Evolutionary conservation across 2,888 invertebrate species (phyloP), one percentile per base, ranked within the genome.

Genomic region (Empis stercorea): DNA sequence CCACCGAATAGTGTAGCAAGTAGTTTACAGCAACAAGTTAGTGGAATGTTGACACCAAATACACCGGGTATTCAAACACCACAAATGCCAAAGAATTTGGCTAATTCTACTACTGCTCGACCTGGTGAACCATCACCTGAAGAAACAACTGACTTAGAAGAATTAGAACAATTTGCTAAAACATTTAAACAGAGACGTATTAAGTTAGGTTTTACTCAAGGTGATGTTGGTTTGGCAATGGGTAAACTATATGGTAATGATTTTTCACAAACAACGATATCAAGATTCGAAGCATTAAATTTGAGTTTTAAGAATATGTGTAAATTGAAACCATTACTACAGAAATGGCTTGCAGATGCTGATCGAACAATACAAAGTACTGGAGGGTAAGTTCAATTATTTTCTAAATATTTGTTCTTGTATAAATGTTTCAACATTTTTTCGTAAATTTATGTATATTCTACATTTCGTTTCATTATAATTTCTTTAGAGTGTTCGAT

Each of bases 251-350:
- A 96, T 68, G 95, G 95, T 53, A 96, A 95, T 71, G 97, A 97
- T 71, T 99, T 99, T 73, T 96, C 95, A 47, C 97, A 99, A 73
- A 99, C 97, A 50, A 99, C 97, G 54, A 97, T 97, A 65, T 94
- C 91, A 51, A 82, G 96, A 66, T 99, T 99, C 71, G 97, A 99
- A 71, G 97, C 97, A 17, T 76, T 97, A 54, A 97, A 99, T 71
- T 76, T 99, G 55, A 95, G 95, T 66, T 97, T 97, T 75, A 99
- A 99, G 73, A 99, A 99, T 71, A 99, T 99, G 97, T 97, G 97
- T 78, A 99, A 99, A 70, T 75, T 99, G 66, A 96, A 97, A 72
- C 97, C 97, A 23, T 74, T 99, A 54, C 78, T 97, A 48, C 94
- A 95, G 68, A 94, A 95, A 72, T 96, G 96, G 96, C 73, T 96